Conservation (phyloP, 1,140 invertebrate species). For the Drosophila tristis region DNA sequence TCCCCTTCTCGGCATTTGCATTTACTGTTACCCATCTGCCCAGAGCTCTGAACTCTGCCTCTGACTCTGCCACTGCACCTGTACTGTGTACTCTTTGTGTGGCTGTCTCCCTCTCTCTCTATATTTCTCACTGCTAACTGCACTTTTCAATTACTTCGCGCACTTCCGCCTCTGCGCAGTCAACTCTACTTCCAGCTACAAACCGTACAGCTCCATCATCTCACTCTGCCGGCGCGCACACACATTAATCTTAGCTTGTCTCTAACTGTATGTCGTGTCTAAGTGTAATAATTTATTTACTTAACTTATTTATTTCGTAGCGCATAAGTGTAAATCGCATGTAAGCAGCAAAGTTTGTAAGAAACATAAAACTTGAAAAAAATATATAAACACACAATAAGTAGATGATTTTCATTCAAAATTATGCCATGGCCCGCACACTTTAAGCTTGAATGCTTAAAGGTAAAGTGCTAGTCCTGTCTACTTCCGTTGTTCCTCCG, state of each 20-base stretch:
- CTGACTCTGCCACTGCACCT: conserved; percentile 6
- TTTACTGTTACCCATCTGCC: conserved; percentile 49
- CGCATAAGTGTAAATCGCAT: conserved; percentile 63
- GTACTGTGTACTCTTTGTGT: not conserved
- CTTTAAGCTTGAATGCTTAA: not conserved
- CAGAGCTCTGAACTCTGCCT: conserved; percentile 41
- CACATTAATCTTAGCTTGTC: conserved; percentile 53
- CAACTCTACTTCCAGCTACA: not conserved
- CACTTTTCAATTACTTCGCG: conserved; percentile 72
- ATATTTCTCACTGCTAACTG: conserved; percentile 45
- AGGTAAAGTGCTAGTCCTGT: conserved; percentile 32
- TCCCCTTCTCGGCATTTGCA: conserved; percentile 12
- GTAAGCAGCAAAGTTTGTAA: conserved; percentile 77
- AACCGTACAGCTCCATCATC: conserved; percentile 27
- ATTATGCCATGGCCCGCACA: not conserved
- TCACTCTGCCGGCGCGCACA: conserved; percentile 38
- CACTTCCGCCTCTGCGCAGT: conserved; percentile 37
- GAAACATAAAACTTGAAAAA: conserved; percentile 76
- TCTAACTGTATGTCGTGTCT: conserved; percentile 66
- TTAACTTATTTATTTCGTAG: conserved; percentile 74
- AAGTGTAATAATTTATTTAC: conserved; percentile 74
- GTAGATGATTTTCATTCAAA: conserved; percentile 31
- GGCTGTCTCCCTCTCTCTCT: not conserved
- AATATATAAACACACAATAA: conserved; percentile 37
- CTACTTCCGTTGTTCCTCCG: conserved; percentile 9